A percentile compares a stretch with the other conserved stretches of the same genome.
Conservation (phyloP, 2,113 vertebrate genomes). For the Rhinichthys klamathensis region DNA sequence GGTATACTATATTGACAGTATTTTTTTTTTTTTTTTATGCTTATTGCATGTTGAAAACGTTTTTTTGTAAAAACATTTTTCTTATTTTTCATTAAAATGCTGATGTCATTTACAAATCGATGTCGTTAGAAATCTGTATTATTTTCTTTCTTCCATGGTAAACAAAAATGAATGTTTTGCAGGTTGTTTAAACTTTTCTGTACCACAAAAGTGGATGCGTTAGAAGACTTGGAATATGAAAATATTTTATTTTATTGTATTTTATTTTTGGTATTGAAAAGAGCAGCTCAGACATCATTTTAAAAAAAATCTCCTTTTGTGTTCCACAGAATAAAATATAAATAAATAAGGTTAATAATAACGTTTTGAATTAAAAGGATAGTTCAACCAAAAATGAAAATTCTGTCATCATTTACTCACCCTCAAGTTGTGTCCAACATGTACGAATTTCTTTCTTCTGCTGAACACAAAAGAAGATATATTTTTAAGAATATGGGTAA, state of each 20-base stretch:
- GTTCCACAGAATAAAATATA: not conserved
- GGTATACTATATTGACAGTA: conserved; percentile 47
- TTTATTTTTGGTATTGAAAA: not conserved
- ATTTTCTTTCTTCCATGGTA: not conserved
- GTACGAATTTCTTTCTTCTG: no score
- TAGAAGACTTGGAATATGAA: no score
- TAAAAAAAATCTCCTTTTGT: not conserved
- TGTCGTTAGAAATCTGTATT: not conserved
- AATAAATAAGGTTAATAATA: not conserved
- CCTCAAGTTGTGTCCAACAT: no score
- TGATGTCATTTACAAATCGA: not conserved
- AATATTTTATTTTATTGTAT: not conserved
- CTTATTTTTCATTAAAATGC: not conserved
- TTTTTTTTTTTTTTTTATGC: not conserved
- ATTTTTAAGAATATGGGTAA: no score
- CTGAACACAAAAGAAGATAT: no score
- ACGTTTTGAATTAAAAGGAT: no score
- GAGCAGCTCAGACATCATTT: not conserved
- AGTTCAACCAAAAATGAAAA: no score
- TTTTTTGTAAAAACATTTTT: conserved; percentile 34
- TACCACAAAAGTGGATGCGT: not conserved
- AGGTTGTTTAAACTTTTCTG: not conserved
- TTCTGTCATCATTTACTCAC: no score
- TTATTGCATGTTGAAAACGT: conserved; percentile 27
- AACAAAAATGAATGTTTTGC: not conserved